phyloP scores from a whole-genome alignment of 92 coral and sea anemone species.

The Paragorgia papillata region DNA sequence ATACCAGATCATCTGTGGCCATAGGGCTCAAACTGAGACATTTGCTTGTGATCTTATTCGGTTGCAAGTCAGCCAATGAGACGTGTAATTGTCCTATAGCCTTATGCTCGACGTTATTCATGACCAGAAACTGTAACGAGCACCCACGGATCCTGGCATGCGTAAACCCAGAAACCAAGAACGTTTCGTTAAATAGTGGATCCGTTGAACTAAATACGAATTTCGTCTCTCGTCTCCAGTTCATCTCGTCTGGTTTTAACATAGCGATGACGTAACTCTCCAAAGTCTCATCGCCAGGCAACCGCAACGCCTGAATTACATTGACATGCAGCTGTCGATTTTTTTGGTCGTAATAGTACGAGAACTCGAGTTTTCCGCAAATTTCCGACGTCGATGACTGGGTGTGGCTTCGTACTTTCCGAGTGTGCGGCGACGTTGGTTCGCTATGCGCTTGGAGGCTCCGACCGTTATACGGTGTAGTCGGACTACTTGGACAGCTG shows the following conservation, averaged over 20 bases:
- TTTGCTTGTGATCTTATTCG: constrained; percentile 63
- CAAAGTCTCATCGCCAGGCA: constrained; percentile 40
- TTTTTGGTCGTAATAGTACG: constrained; percentile 69
- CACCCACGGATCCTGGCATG: constrained; percentile 65
- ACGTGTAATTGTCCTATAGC: constrained; percentile 73
- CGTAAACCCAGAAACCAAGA: constrained; percentile 62
- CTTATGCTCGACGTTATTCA: constrained; percentile 57
- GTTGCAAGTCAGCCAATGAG: constrained; percentile 66
- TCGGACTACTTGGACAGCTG: background rate
- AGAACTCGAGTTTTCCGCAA: constrained; percentile 73
- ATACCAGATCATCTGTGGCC: constrained; percentile 37
- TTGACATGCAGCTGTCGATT: constrained; percentile 66
- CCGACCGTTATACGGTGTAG: background rate
- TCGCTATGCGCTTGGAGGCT: background rate
- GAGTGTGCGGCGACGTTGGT: background rate
- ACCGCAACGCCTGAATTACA: constrained; percentile 54
- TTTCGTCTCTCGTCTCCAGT: constrained; percentile 70
- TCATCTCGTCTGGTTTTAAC: constrained; percentile 52
- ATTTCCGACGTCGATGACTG: constrained; percentile 3
- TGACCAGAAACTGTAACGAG: constrained; percentile 62
- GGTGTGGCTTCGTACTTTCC: background rate
- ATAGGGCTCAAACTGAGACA: constrained; percentile 48
- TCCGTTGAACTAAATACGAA: constrained; percentile 52
- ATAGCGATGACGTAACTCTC: constrained; percentile 54
- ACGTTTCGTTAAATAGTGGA: constrained; percentile 79